Base-by-base conservation (phyloP, 2,888 invertebrate genomes). In the Conops quadrifasciatus region DNA sequence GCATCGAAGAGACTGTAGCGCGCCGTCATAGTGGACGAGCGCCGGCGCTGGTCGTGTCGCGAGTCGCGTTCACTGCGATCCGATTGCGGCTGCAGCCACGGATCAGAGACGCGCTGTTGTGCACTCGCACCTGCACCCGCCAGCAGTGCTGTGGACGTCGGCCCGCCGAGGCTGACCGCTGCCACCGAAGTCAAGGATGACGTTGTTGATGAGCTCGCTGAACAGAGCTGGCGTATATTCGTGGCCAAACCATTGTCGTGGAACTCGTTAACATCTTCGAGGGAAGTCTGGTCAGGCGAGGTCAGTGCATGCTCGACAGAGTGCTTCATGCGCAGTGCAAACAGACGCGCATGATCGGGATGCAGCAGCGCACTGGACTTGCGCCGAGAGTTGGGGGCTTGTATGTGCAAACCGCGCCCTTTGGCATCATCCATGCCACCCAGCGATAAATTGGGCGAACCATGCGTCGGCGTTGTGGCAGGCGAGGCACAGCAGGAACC, bases 1-100 rank as follows among this genome's bases (percentile, higher is more conserved):
- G 91, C 91, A 84, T 92, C 92, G 85, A 91, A 91, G 58, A 92
- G 87, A 73, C 91, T 91, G 81, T 91, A 91, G 72, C 89, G 86
- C 28, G 89, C 88, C 13, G 90, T 90, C 88, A 89, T 88, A 1
- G 88, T 88, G 43, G 90, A 90, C 65, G 89, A 89, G 66, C 90
- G 85, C 45, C 90, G 85, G 49, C 89, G 84, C 74, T 88, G 88
- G 64, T 82, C 78, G 71, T 84, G 80, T 26, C 86, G 81, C 65
- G 82, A 69, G 72, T 82, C 78, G 43, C 81, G 81, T 73, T 82
- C 85, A 36, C 36, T 36, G 51, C 83, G 80, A 78, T 85, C 85
- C 74, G 82, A 84, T 78, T 85, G 85, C 69, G 84, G 85, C 80
- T 83, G 87, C 79, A 85, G 83, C 87, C 85, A 84, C 77, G 86